A percentile compares a stretch with the other conserved stretches of the same genome.
Conservation (phyloP, 2,797 vertebrate genomes). For the Sphenodon punctatus region DNA sequence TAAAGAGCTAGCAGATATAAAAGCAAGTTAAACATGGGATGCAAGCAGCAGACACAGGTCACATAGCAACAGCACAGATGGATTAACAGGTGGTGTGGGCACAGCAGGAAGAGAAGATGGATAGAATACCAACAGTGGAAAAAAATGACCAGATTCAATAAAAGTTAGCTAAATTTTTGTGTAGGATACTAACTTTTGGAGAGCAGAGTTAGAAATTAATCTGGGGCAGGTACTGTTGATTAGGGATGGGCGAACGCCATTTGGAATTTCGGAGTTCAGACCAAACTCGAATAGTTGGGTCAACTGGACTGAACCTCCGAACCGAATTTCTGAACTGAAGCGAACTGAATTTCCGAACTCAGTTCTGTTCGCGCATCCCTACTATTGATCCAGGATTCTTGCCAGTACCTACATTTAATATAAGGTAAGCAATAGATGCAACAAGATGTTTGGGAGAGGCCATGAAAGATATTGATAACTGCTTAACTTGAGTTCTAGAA, state of each 20-base stretch:
- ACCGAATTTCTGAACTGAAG: too few relatives aligned
- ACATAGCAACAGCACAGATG: constrained; percentile 61
- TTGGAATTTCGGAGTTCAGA: too few relatives aligned
- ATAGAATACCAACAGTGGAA: constrained; percentile 61
- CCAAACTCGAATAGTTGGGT: too few relatives aligned
- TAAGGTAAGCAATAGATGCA: constrained; percentile 26
- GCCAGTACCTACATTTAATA: constrained; percentile 49
- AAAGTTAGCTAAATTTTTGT: constrained; percentile 64
- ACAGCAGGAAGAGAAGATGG: constrained; percentile 60
- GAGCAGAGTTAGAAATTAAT: constrained; percentile 60
- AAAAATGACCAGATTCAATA: constrained; percentile 65
- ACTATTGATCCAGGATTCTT: constrained; percentile 43
- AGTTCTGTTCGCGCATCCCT: too few relatives aligned
- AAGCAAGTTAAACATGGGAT: constrained; percentile 42
- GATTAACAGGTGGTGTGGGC: constrained; percentile 67
- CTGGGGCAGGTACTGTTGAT: constrained; percentile 53
- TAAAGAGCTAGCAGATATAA: constrained; percentile 19
- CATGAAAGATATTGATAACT: constrained; percentile 36
- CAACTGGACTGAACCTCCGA: too few relatives aligned
- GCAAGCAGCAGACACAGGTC: constrained; percentile 36
- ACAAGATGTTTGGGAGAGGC: constrained; percentile 25
- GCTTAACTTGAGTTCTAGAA: constrained; percentile 22
- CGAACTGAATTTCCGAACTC: too few relatives aligned
- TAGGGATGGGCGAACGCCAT: too few relatives aligned
- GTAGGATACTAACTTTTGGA: constrained; percentile 61